Evolutionary conservation across 2,888 invertebrate genomes (phyloP).

Genomic region (Melanostoma scalare): DNA sequence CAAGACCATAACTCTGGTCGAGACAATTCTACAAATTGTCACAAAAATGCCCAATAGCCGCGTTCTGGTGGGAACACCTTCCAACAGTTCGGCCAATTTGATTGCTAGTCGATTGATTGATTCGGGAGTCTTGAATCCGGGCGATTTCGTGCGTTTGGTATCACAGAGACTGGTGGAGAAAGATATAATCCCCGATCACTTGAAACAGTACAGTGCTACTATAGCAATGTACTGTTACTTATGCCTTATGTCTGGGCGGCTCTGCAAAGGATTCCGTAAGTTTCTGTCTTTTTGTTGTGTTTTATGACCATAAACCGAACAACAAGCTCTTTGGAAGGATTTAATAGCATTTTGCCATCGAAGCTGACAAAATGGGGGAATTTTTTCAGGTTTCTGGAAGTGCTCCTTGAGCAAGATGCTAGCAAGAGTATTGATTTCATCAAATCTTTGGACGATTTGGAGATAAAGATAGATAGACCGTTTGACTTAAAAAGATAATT

Average conservation of each 20-base stretch:
- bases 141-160: conserved; percentile 90
- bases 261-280: conserved; percentile 78
- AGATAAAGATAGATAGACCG: no score
- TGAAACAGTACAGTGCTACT: conserved; percentile 89
- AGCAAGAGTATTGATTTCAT: no score
- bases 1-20: conserved; percentile 92
- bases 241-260: conserved; percentile 79
- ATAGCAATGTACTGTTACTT: no score
- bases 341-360: no score
- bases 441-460: no score
- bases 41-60: conserved; percentile 87
- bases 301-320: no score
- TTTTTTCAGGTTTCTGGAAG: no score
- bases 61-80: conserved; percentile 92
- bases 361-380: no score
- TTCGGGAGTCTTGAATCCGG: conserved; percentile 84
- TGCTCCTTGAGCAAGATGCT: no score
- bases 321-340: no score
- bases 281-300: background rate
- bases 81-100: conserved; percentile 96
- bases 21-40: conserved; percentile 91
- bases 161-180: conserved; percentile 86
- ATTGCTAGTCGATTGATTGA: conserved; percentile 90
- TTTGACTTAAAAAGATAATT: no score
- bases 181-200: conserved; percentile 85